Conservation (phyloP, 2,888 invertebrate genomes). For the Rhagium mordax region DNA sequence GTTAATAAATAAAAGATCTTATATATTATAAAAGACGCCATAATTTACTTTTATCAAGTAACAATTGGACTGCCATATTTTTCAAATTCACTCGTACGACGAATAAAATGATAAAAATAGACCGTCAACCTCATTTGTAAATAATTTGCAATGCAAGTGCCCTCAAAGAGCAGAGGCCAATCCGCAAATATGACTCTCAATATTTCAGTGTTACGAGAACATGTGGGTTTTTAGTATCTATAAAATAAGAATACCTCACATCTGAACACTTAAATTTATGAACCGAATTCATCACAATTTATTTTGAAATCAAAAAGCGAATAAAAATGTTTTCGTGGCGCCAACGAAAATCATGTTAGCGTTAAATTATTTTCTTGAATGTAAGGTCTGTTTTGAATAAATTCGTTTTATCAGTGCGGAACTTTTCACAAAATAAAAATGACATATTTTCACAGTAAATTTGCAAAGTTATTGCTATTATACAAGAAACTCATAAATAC, state of each 20-base stretch:
- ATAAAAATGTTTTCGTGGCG: constrained; percentile 25
- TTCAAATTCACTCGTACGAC: too few species aligned
- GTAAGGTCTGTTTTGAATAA: not conserved
- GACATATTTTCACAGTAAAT: too few species aligned
- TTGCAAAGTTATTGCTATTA: too few species aligned
- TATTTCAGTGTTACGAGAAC: constrained; percentile 30
- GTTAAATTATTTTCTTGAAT: not conserved
- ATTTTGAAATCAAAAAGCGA: constrained; percentile 28
- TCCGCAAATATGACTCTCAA: constrained; percentile 25
- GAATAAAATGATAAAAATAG: constrained; percentile 17
- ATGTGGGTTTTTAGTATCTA: constrained; percentile 30
- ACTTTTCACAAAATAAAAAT: too few species aligned
- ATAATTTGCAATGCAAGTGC: constrained; percentile 26
- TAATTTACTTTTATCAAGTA: too few species aligned
- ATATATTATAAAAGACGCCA: too few species aligned
- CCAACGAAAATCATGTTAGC: not conserved
- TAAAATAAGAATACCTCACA: constrained; percentile 29
- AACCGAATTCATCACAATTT: constrained; percentile 23
- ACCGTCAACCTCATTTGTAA: constrained; percentile 27
- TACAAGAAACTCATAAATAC: too few species aligned
- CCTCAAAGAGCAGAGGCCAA: constrained; percentile 16
- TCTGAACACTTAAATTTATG: constrained; percentile 23
- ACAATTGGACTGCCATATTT: too few species aligned
- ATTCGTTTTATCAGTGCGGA: too few species aligned
- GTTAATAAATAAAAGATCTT: too few species aligned